phyloP scores from a whole-genome alignment of 2,888 invertebrate species.

The Hetaerina titia region DNA sequence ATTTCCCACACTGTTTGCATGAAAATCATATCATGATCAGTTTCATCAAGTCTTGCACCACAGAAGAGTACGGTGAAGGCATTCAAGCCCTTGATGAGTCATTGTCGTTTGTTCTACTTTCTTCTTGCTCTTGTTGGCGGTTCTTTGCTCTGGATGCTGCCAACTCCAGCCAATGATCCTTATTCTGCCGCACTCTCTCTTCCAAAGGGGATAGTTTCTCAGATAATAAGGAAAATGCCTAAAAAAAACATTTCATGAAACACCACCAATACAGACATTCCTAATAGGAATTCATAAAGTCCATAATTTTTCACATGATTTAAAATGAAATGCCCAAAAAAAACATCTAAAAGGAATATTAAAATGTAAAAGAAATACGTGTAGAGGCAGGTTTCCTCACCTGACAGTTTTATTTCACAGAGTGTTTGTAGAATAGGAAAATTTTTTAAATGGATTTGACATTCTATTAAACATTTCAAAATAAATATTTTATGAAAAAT shows the following conservation, averaged over 20 bases:
- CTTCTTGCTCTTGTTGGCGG: constrained; percentile 42
- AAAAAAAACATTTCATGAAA: constrained; percentile 70
- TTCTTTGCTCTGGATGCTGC: constrained; percentile 76
- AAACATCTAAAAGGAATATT: no score
- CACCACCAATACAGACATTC: no score
- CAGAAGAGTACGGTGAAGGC: neutral
- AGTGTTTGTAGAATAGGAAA: no score
- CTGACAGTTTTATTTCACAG: no score
- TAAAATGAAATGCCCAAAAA: no score
- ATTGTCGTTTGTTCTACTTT: constrained; percentile 30
- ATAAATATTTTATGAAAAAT: no score
- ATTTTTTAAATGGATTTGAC: no score
- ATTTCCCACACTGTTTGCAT: neutral
- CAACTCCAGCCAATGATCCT: constrained; percentile 90
- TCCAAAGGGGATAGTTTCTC: constrained; percentile 88
- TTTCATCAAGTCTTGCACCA: neutral
- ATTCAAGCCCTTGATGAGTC: constrained; percentile 34
- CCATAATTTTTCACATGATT: no score
- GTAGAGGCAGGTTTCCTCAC: no score
- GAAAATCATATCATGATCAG: neutral
- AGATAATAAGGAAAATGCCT: constrained; percentile 92
- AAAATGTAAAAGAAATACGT: no score
- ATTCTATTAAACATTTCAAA: no score
- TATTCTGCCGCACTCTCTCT: constrained; percentile 90
- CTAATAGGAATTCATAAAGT: no score